These are phyloP conservation scores for Akabosia matsudoensis DNA, from an alignment of 1,140 invertebrate species.

Conservation along the genomic window DNA sequence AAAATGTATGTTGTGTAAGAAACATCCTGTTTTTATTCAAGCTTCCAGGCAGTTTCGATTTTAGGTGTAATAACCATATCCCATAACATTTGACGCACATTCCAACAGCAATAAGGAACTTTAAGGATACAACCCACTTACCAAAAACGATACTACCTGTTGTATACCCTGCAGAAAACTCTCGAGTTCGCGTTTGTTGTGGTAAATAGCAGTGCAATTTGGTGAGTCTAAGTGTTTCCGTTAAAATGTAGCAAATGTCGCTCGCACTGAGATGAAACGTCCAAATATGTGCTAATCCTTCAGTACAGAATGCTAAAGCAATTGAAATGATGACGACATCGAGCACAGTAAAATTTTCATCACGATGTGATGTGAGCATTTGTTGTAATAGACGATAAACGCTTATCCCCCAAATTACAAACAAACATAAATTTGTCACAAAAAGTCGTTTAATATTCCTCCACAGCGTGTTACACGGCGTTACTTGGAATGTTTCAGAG, in stretches of 20 bases:
- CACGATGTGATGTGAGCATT: not conserved
- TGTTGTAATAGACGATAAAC: slow-evolving; percentile 1
- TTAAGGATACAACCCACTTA: not conserved
- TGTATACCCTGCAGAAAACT: not conserved
- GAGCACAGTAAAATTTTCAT: not conserved
- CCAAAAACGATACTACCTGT: not conserved
- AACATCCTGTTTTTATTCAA: too few species aligned
- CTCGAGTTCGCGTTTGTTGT: not conserved
- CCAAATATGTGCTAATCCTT: slow-evolving; percentile 7
- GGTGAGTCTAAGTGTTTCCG: not conserved
- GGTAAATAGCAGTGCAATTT: not conserved
- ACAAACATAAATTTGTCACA: slow-evolving; percentile 20
- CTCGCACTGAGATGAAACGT: not conserved
- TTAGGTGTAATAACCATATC: not conserved
- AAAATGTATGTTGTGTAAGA: too few species aligned
- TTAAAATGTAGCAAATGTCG: slow-evolving; percentile 7
- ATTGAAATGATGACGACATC: slow-evolving; percentile 13
- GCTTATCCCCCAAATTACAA: slow-evolving; percentile 9
- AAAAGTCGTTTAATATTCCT: slow-evolving; percentile 13
- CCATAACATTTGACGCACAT: not conserved
- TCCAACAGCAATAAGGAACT: not conserved
- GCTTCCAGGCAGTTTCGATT: not conserved
- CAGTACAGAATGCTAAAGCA: not conserved
- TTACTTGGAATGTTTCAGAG: slow-evolving; percentile 4
- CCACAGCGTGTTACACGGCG: not conserved